Evolutionary conservation across 1,140 invertebrate genomes (phyloP), one percentile per base, ranked within the genome.

Genomic region (Zelostemma sp.): DNA sequence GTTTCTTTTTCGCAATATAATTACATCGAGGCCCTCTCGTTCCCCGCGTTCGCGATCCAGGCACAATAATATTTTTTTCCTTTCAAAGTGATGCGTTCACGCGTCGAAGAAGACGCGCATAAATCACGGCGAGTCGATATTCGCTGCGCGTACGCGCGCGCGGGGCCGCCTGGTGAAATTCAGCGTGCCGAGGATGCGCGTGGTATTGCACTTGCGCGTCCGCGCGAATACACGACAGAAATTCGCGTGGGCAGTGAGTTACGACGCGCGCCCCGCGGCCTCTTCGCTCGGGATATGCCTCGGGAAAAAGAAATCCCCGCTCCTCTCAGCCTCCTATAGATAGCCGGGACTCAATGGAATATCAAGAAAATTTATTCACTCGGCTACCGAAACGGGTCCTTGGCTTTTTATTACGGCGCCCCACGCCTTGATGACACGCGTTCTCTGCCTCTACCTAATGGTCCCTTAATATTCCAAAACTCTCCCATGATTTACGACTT

Each of bases 361-460:
- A 76, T 69, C 69, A 76, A 76, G 64, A 65, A 72, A 72, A 76
- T 76, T 76, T 72, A 74, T 76, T 69, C 67, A 51, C 74, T 54
- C 40, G 68, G 63, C 71, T 72, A 72, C 72, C 74, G 72, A 74
- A 74, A 72, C 51, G 28, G 54, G 51, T 56, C 57, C 17, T 25
- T 25, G 18, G n/a, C 18, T 18, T 33, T 8, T 8, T 58, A 56
- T 40, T 33, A 54, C 50, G 11, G 21, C 38, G 21, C 25, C 31
- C 46, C 41, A 40, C 33, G 6, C 12, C 25, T 25, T 33, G 25
- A 28, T 28, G 25, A 28, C 25, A 49, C 54, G 38, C 57, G 28
- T 60, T 45, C 56, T 51, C 40, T 50, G 45, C 51, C 60, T 48
- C 31, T 49, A 48, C 66, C 47, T 75, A 72, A 73, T 68, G 65